Base-by-base conservation (phyloP, 2,888 invertebrate species). In the Drosophila multiciliata region DNA sequence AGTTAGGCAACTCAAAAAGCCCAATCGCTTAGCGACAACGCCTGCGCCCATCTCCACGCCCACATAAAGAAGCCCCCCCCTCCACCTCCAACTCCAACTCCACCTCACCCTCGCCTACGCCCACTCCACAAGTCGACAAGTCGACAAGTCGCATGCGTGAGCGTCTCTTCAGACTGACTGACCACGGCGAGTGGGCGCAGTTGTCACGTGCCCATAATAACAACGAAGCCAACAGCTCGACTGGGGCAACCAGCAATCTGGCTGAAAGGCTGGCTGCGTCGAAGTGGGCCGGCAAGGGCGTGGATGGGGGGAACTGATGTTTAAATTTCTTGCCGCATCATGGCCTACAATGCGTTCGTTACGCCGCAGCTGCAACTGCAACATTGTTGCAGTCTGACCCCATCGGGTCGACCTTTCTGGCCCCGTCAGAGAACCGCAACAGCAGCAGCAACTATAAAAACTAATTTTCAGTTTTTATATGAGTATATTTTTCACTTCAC, bases 161-260 rank as follows among this genome's bases (percentile, higher is more conserved):
- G 78, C 78, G 80, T 77, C 49, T 55, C 53, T 55, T 29, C 32
- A 60, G 60, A 67, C 59, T 78, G 60, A 67, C 59, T 78, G 75
- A 78, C 64, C 70, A 55, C 38, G 52, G 40, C 53, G 55, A 76
- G 88, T 88, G 86, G 88, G 87, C 82, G 87, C 81, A 81, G 89
- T 87, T 89, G 86, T 89, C 89, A 87, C 88, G 87, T 88, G 87
- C 87, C 75, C 82, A 81, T 71, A 91, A 82, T 75, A 83, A 90
- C 78, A 84, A 77, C 79, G 80, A 79, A 65, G 74, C 69, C 75
- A 73, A 38, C 49, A 29, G 6, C 23, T 33, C 54, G 48, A 45
- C 63, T 48, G 57, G 63, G 68, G 60, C 60, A 57, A 35, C 2
- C 8, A 29, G 17, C 38, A 40, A 38, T 17, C 36, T 38, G 53